These are phyloP conservation scores for Onychorhynchus coronatus DNA, from an alignment of 2,113 vertebrate species.

Conservation along the genomic window DNA sequence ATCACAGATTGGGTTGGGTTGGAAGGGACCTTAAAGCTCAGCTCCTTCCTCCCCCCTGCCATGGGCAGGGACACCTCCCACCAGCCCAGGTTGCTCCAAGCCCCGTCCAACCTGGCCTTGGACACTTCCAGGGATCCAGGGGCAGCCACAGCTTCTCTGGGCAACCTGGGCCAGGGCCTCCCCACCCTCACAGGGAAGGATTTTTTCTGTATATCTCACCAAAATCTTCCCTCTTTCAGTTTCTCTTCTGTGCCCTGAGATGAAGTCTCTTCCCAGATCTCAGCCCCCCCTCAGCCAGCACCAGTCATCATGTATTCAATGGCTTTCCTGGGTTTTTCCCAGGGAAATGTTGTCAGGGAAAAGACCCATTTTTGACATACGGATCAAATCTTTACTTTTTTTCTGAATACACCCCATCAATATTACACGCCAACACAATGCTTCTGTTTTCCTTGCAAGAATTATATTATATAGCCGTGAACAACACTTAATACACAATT, in stretches of 20 bases:
- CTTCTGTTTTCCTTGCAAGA: background rate
- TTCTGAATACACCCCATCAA: background rate
- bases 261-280: background rate
- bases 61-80: background rate
- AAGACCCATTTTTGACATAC: background rate
- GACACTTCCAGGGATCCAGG: background rate
- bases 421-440: background rate
- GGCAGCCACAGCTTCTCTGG: background rate
- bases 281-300: background rate
- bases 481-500: background rate
- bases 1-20: background rate
- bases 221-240: background rate
- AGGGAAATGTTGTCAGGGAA: background rate
- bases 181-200: background rate
- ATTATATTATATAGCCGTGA: background rate
- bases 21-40: fast-evolving
- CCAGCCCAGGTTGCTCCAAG: background rate
- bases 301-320: background rate
- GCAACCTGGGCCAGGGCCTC: background rate
- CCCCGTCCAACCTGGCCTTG: background rate
- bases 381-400: background rate
- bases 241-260: background rate
- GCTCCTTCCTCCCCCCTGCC: fast-evolving
- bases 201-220: background rate
- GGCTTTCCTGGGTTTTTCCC: background rate